These are phyloP conservation scores for Medauroidea extradentata DNA, from an alignment of 1,140 invertebrate species.

Conservation along the genomic window DNA sequence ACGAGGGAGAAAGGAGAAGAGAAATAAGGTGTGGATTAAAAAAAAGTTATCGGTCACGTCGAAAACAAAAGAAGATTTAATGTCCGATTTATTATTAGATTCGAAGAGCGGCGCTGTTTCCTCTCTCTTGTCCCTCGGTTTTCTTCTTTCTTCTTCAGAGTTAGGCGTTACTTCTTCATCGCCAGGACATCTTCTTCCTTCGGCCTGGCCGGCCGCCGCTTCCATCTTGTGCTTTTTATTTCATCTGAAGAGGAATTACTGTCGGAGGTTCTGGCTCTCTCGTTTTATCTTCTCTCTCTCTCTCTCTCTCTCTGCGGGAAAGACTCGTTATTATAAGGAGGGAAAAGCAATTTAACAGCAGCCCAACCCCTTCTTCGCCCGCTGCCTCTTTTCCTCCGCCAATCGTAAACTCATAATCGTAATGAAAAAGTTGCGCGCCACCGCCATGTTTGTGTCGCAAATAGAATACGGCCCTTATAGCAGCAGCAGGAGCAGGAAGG, in stretches of 20 bases:
- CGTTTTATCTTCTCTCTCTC: too few species aligned
- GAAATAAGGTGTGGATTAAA: background rate
- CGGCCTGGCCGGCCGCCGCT: too few species aligned
- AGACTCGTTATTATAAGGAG: slow-evolving; percentile 3
- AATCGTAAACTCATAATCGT: slow-evolving; percentile 8
- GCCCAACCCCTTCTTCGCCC: too few species aligned
- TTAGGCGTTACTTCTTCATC: too few species aligned
- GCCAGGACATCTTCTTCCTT: too few species aligned
- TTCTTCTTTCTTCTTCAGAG: background rate
- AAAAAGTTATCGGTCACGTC: slow-evolving; percentile 1
- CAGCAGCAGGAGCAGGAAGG: too few species aligned
- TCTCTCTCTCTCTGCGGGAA: too few species aligned
- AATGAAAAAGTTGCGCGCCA: background rate
- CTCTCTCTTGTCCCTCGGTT: too few species aligned
- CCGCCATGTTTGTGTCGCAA: too few species aligned
- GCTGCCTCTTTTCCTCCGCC: background rate
- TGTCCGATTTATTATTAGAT: slow-evolving; percentile 11
- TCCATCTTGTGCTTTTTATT: background rate
- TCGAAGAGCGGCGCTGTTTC: too few species aligned
- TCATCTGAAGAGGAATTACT: slow-evolving; percentile 8
- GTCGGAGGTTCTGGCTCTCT: background rate
- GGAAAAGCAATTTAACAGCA: slow-evolving; percentile 3
- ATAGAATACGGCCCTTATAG: too few species aligned
- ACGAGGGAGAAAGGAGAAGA: background rate
- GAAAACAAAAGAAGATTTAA: slow-evolving; percentile 13